Conservation (phyloP, 92 coral and sea anemone species). For the Zoanthus sociatus region DNA sequence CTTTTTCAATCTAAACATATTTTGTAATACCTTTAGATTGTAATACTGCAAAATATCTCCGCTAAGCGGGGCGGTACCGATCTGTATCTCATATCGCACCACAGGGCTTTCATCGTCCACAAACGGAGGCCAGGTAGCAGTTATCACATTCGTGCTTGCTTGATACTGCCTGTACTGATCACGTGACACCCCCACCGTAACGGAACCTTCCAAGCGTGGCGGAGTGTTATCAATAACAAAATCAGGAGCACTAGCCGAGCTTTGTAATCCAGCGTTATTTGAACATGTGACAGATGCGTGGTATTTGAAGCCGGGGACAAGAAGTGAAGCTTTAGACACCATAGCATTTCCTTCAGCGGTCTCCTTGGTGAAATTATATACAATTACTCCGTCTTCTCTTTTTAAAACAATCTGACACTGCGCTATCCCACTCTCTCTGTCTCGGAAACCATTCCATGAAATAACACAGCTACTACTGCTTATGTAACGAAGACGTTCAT, state of each 20-base stretch:
- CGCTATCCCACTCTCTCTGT: conserved; percentile 77
- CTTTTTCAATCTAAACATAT: no score
- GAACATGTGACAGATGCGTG: conserved; percentile 57
- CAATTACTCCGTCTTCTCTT: conserved; percentile 21
- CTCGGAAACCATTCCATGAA: conserved; percentile 73
- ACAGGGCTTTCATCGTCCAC: conserved; percentile 78
- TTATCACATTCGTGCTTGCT: conserved; percentile 48
- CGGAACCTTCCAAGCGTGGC: conserved; percentile 61
- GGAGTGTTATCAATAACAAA: conserved; percentile 78
- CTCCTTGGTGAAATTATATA: conserved; percentile 7
- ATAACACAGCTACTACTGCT: conserved; percentile 41
- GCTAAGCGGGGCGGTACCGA: conserved; percentile 63
- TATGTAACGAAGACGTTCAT: conserved; percentile 51
- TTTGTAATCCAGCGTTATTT: conserved; percentile 74
- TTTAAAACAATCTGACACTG: conserved; percentile 62
- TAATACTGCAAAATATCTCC: conserved; percentile 65
- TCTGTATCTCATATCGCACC: conserved; percentile 66
- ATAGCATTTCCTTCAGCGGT: conserved; percentile 41
- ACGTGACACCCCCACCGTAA: conserved; percentile 63
- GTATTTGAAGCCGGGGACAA: conserved; percentile 53
- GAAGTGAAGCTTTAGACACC: conserved; percentile 18
- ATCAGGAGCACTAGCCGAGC: conserved; percentile 49
- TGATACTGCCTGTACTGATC: conserved; percentile 66
- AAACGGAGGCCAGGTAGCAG: conserved; percentile 76
- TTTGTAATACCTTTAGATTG: conserved; percentile 42